These are phyloP conservation scores for Botia kubotai DNA, from an alignment of 2,797 vertebrate species.

Conservation along the genomic window DNA sequence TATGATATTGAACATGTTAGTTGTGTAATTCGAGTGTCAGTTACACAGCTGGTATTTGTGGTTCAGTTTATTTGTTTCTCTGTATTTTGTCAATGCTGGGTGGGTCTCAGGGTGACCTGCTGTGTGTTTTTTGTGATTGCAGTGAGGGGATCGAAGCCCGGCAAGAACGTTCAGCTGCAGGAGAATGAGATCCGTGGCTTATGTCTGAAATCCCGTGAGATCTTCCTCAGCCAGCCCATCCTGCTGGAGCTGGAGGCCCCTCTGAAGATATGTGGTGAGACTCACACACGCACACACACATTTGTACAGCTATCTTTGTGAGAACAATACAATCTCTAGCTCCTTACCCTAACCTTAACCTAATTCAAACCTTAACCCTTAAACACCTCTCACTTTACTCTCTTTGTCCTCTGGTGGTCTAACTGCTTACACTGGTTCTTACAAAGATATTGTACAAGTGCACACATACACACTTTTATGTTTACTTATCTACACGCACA, in stretches of 20 bases:
- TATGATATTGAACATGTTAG: no score
- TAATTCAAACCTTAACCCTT: no score
- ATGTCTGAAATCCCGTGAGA: conserved; percentile 96
- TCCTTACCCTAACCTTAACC: no score
- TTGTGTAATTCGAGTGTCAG: not conserved
- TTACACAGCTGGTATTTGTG: not conserved
- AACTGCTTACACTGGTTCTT: no score
- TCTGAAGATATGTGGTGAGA: conserved; percentile 95
- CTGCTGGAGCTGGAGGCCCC: conserved; percentile 97
- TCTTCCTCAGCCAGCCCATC: conserved; percentile 98
- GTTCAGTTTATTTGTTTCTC: not conserved
- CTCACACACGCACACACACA: not conserved
- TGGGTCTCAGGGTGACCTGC: not conserved
- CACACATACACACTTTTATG: no score
- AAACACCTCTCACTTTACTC: no score
- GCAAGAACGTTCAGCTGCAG: conserved; percentile 97
- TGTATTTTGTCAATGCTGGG: not conserved
- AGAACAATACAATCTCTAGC: no score
- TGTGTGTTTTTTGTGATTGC: conserved; percentile 34
- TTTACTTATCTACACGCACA: no score
- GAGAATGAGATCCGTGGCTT: conserved; percentile 97
- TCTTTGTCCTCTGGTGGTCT: no score
- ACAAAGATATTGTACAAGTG: no score
- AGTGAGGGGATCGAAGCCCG: conserved; percentile 97
- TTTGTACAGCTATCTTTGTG: no score